Evolutionary conservation across 1,140 invertebrate genomes (phyloP).

Genomic region (Ditylenchus dipsaci): DNA sequence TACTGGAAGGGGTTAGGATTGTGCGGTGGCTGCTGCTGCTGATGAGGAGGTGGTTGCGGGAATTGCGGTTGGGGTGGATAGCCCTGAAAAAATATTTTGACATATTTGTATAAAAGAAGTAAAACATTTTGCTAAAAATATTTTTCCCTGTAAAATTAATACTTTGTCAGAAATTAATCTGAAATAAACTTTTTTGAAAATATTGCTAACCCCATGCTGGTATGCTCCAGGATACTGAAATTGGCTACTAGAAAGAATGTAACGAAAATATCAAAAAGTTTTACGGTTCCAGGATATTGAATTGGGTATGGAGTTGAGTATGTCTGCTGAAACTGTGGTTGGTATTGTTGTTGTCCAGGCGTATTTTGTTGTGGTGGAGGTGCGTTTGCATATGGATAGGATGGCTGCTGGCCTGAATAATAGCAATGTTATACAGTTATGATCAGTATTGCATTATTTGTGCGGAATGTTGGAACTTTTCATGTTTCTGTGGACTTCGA

Average conservation of each 20-base stretch:
- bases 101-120: no score
- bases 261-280: no score
- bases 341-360: slow-evolving; percentile 15
- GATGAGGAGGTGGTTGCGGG: slow-evolving; percentile 20
- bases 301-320: neutral
- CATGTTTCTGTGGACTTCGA: no score
- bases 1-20: slow-evolving; percentile 24
- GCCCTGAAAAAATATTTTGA: neutral
- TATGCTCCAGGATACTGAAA: no score
- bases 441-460: slow-evolving; percentile 12
- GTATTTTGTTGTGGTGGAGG: slow-evolving; percentile 1
- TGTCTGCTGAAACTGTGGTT: neutral
- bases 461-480: no score
- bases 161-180: no score
- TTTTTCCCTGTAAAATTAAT: no score
- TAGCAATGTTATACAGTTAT: slow-evolving; percentile 5
- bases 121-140: no score
- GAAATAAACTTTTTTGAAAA: no score
- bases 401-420: neutral
- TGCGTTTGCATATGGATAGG: neutral
- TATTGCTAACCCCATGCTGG: no score
- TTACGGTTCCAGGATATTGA: neutral
- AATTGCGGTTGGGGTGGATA: slow-evolving; percentile 17
- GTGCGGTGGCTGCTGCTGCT: slow-evolving; percentile 30
- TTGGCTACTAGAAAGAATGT: no score